Evolutionary conservation across 2,113 vertebrate species (phyloP), one percentile per base, ranked within the genome.

Genomic region (Ancistrus triradiatus): DNA sequence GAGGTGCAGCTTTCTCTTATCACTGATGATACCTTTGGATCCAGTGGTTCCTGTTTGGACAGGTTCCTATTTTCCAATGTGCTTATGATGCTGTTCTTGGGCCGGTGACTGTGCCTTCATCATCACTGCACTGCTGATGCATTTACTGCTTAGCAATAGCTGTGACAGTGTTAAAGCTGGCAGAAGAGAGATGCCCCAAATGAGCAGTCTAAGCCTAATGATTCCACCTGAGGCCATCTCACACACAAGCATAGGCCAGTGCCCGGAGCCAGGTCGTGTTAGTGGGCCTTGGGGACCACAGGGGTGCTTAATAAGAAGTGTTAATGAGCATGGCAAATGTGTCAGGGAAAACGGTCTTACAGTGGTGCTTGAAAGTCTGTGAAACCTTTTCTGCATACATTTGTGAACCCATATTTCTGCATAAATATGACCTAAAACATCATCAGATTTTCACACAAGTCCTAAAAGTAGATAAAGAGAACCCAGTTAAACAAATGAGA

Each of bases 171-270:
- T 51, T 52, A 31, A 19, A 19, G 51, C 47, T 43, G 50, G 7
- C 38, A 6, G 59, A 19, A 35, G 28, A 52, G 38, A 58, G 61
- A 57, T 57, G 44, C 56, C 44, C 2, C 1, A 37, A 3, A 2
- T 28, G 43, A 18, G n/a, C 18, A 62, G n/a, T 37, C 64, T 14
- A 15, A 48, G 46, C 43, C 33, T 70, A 63, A 70, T 42, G 47
- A 70, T 55, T 25, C 47, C 68, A 71, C 60, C 49, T 72, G 69
- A 63, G 73, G 61, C 49, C 44, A 10, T 69, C 65, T 72, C 28
- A 19, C 69, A 42, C 62, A 11, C 46, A 42, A 38, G 24, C 31
- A 28, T 40, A 17, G 61, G 50, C 40, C 56, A 37, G 65, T 22
- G 48, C 38, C 53, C 35, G 53, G 50, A n/a, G 48, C 38, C 53